Evolutionary conservation across 35 echinoderm and acorn worm genomes (phyloP), one percentile per base, ranked within the genome.

Genomic region (Ophiothrix spiculata): DNA sequence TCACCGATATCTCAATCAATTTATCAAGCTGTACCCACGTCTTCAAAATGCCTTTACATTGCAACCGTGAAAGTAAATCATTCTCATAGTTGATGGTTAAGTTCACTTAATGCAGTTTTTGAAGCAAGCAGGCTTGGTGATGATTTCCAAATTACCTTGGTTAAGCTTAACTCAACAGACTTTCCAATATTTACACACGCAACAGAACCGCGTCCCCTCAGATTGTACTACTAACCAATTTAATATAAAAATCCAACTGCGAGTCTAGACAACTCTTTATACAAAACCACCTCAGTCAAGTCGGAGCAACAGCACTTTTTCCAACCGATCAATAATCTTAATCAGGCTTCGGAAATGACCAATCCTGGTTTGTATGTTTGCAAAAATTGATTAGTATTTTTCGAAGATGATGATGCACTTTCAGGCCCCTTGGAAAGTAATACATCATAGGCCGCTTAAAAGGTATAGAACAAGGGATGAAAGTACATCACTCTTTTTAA

Each of bases 351-450:
- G 60, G 60, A 69, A 69, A 69, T 69, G 60, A 69, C 60, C 60
- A 69, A 69, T 69, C 29, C 29, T 15, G 42, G 60, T 69, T 69
- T 69, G 60, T 69, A 69, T 69, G 60, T 69, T 69, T 69, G 60
- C 23, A 2, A 69, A 69, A 69, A 69, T 69, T 69, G 60, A 69
- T 69, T 69, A n/a, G 10, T 49, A n/a, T 49, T n/a, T 69, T 69
- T 28, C 8, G 29, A 69, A 25, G 60, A 69, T 69, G 60, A 69
- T 69, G 6, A 2, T 69, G 60, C 60, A 69, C 60, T 25, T 54
- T 54, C 21, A 11, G 21, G 45, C 21, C 45, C 21, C 8, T 54
- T 54, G 45, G 21, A 54, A 54, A n/a, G n/a, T n/a, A n/a, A n/a
- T n/a, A n/a, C n/a, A n/a, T n/a, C n/a, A n/a, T n/a, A n/a, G n/a